Evolutionary conservation across 2,113 vertebrate genomes (phyloP), one percentile per base, ranked within the genome.

Genomic region (Zapornia atra): DNA sequence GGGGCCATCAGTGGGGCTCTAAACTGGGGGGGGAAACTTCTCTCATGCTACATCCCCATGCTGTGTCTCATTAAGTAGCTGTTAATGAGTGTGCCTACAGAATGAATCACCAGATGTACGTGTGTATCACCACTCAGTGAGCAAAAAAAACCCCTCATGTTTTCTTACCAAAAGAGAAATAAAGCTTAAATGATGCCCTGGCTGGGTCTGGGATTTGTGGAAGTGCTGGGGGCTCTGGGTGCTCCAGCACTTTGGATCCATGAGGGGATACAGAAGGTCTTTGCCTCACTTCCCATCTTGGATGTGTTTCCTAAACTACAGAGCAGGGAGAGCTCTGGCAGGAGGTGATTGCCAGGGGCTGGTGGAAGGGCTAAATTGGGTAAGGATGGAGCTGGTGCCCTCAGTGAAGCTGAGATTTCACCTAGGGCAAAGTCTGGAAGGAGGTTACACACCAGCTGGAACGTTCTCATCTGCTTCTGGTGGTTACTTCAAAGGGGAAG

Each of bases 311-410:
- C 7, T 16, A 1, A 44, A 18, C 25, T 66, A 26, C 15, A 15
- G 31, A 44, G 4, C 15, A 18, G 53, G 28, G 46, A 36, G 19
- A 16, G 33, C 60, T 44, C 14, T 24, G 36, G 33, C 46, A 51
- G 33, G 54, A 22, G 6, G 36, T 5, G 4, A 4, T 4, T 12
- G 38, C 28, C 1, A 6, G 10, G 21, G 38, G 3, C 28, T 38
- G 54, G 76, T 33, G 29, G 36, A 7, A 64, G 60, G 36, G 17
- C 24, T n/a, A 15, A 21, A 33, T 15, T 22, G 16, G 3, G 0
- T 5, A 11, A 16, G 44, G 31, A n/a, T 6, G 29, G n/a, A 40
- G 24, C 29, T 22, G 15, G 29, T 1, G 5, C 25, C 11, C 24
- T 24, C 3, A 4, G 6, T 19, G 19, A 24, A 26, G 38, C 26